Base-by-base conservation (phyloP, 2,113 vertebrate genomes). In the Meriones unguiculatus region DNA sequence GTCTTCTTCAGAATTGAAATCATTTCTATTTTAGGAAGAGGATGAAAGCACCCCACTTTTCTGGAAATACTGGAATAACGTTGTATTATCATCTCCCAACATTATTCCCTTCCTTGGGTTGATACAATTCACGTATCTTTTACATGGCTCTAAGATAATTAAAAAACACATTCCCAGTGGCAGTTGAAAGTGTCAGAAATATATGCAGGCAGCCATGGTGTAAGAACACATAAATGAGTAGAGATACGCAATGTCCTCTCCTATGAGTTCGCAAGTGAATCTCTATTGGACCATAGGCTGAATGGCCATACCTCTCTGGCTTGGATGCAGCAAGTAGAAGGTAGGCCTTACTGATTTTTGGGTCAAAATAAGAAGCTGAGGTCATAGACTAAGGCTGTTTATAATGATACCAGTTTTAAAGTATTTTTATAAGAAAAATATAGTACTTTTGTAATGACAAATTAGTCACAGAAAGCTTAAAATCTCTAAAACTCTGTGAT, bases 381-480 rank as follows among this genome's bases (percentile, higher is more conserved):
- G 64, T 72, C 46, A 59, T n/a, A 93, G 25, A 85, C 13, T 54
- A n/a, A 46, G 20, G 22, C 1, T 91, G 85, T 35, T 87, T 80
- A 65, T 77, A 46, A 1, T 65, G 90, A 32, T 78, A 75, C 93
- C 59, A 92, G 88, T 73, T 52, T 52, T 88, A 70, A 41, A 75
- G 30, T 25, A 38, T 73, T 95, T 94, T 97, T 89, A 46, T 28
- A 65, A 90, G 30, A 94, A 73, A 82, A 14, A 57, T 54, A 73
- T 91, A 67, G 59, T 65, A 95, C 62, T 94, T 96, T 89, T 89
- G 15, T 70, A 70, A 80, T 87, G n/a, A 35, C 41, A 93, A 12
- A 38, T 91, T 90, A 82, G 78, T 78, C 2, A 0, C 30, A 93
- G 18, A 91, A 82, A 95, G 93, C 87, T 46, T 6, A 86, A 57